These are phyloP conservation scores for Drosophila mimetica DNA, from an alignment of 2,888 invertebrate genomes.

Conservation along the genomic window DNA sequence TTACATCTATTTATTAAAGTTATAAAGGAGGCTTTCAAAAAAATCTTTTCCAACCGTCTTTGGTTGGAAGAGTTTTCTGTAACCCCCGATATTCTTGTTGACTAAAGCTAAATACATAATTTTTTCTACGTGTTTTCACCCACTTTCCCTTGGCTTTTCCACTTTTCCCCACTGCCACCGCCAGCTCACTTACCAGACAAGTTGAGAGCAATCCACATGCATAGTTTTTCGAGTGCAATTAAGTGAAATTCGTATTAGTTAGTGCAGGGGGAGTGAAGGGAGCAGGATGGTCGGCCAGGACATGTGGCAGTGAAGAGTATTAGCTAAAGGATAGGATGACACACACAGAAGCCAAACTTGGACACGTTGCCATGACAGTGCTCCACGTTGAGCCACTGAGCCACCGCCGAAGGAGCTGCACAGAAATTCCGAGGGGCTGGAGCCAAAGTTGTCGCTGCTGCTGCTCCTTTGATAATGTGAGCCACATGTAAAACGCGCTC, in stretches of 20 bases:
- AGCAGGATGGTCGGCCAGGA: constrained; percentile 16
- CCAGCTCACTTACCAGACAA: constrained; percentile 56
- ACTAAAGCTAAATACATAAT: not conserved
- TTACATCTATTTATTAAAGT: too few species aligned
- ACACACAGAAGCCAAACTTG: constrained; percentile 59
- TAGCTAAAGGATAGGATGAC: constrained; percentile 59
- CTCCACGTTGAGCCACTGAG: constrained; percentile 28
- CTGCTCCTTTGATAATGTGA: constrained; percentile 66
- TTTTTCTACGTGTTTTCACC: constrained; percentile 13
- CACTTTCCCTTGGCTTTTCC: constrained; percentile 15
- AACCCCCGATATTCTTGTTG: too few species aligned
- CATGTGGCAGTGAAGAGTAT: constrained; percentile 59
- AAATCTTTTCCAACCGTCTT: too few species aligned
- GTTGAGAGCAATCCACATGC: constrained; percentile 73
- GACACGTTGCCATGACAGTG: constrained; percentile 48
- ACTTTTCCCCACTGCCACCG: constrained; percentile 1
- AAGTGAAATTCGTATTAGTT: constrained; percentile 76
- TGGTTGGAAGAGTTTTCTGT: too few species aligned
- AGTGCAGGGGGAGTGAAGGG: constrained; percentile 12
- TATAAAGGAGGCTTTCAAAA: too few species aligned
- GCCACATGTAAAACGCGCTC: constrained; percentile 68
- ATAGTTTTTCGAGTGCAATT: constrained; percentile 73
- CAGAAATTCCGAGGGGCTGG: constrained; percentile 2
- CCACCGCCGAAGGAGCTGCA: constrained; percentile 10
- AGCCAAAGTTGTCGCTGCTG: constrained; percentile 54